Evolutionary conservation across 2,113 vertebrate species (phyloP).

Genomic region (Melanotaenia duboulayi): DNA sequence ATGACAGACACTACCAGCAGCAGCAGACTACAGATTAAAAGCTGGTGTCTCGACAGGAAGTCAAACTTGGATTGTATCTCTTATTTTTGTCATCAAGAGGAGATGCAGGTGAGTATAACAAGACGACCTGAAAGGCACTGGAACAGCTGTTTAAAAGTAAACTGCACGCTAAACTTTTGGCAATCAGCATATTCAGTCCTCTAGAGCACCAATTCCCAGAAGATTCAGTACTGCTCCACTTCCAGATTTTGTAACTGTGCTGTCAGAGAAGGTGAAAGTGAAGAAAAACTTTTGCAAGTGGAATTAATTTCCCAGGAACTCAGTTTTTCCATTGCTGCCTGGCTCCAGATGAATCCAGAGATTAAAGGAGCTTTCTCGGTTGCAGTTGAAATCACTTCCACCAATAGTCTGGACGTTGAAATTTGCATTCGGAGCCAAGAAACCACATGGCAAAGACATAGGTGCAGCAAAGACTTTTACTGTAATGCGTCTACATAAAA

Average conservation of each 20-base stretch:
- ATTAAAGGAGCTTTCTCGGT: constrained; percentile 53
- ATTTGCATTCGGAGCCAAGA: constrained; percentile 84
- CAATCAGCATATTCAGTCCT: not conserved
- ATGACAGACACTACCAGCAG: not conserved
- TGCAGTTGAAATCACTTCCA: constrained; percentile 57
- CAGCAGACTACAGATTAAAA: constrained; percentile 32
- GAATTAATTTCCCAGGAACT: constrained; percentile 51
- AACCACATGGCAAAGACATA: constrained; percentile 28
- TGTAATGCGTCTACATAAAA: constrained; percentile 85
- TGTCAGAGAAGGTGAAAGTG: constrained; percentile 30
- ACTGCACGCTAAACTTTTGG: constrained; percentile 12
- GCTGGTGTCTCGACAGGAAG: constrained; percentile 32
- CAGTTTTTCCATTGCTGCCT: constrained; percentile 48
- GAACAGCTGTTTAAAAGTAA: constrained; percentile 1
- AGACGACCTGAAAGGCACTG: constrained; percentile 12
- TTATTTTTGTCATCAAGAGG: constrained; percentile 5
- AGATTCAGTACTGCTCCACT: constrained; percentile 51
- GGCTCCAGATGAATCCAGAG: constrained; percentile 42
- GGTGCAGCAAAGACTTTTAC: constrained; percentile 62
- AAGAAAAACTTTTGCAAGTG: constrained; percentile 34
- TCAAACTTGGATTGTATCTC: constrained; percentile 15
- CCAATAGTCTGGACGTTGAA: constrained; percentile 63
- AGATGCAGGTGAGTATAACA: constrained; percentile 26
- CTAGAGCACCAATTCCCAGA: constrained; percentile 15
- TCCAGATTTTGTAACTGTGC: constrained; percentile 32